Base-by-base conservation (phyloP, 2,888 invertebrate genomes). In the Muschampia plurimacula region DNA sequence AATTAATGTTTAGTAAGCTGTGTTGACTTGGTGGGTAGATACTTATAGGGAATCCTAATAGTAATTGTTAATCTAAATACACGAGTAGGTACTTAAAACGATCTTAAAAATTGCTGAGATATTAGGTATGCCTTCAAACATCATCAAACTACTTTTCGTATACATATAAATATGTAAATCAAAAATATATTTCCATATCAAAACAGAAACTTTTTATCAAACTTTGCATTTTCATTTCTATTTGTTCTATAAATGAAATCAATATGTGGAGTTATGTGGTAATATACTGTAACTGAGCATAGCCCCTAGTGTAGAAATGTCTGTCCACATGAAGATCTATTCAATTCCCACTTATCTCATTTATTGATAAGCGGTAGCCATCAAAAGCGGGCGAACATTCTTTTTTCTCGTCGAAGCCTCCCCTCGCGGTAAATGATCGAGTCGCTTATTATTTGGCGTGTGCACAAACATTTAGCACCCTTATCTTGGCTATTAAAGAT, bases 391-490 rank as follows among this genome's bases (percentile, higher is more conserved):
- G 74, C 78, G 82, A 83, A 84, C 84, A 88, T 85, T 85, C 83
- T 85, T 86, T 83, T 86, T 89, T 89, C 91, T 84, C 84, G 83
- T 85, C 86, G 86, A 81, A 82, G 78, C 81, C 84, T 81, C 83
- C 88, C 89, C 91, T 86, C 85, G 89, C 86, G 89, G 88, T 87
- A 92, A 92, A 93, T 92, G 93, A 92, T 92, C 91, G 88, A 84
- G 84, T 78, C 90, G 89, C 90, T 92, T 93, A 93, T 93, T 93
- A 93, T 93, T 93, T 93, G 92, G 93, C 93, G 93, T 93, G 93
- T 90, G 90, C 91, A 86, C 93, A 92, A 93, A 92, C 94, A 94
- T 94, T 93, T 91, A 91, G 89, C 89, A 82, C 86, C 89, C 92
- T 94, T 94, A 94, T 93, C 94, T 88, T 81, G 82, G 83, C 92